Percentiles rank a stretch among this genome's conserved stretches.
Conservation (phyloP, 1,140 invertebrate species). For the Diuraphis noxia region DNA sequence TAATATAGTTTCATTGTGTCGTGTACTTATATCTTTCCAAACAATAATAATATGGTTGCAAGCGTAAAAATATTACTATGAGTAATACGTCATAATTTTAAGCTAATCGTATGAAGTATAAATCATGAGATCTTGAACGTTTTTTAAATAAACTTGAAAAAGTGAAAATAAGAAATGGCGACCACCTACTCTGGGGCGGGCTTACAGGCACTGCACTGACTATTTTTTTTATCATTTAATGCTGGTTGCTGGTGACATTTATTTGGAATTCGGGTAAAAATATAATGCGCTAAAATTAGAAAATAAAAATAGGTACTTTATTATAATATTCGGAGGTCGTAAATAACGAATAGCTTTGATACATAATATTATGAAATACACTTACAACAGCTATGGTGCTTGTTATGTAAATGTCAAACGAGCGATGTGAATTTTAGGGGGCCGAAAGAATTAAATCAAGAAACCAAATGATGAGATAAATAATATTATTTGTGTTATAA, state of each 20-base stretch:
- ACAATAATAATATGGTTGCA: background rate
- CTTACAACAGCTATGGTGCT: background rate
- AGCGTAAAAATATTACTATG: background rate
- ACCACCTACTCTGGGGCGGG: background rate
- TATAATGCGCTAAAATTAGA: constrained; percentile 8
- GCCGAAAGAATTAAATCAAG: background rate
- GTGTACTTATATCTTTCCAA: no score
- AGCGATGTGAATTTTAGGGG: background rate
- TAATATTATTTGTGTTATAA: no score
- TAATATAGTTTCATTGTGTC: no score
- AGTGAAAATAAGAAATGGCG: background rate
- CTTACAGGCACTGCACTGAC: background rate
- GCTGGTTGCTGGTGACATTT: background rate
- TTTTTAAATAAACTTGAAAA: background rate
- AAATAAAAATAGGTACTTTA: background rate
- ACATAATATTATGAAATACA: no score
- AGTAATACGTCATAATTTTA: background rate
- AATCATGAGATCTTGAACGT: background rate
- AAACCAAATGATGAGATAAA: background rate
- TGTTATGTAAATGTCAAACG: background rate
- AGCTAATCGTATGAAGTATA: background rate
- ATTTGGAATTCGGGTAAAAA: constrained; percentile 31
- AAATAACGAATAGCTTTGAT: background rate
- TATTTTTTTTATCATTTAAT: background rate
- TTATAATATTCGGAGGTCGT: background rate